Percentiles rank a stretch among this genome's conserved stretches.
Conservation (phyloP, 2,888 invertebrate genomes). For the Caenorhabditis angaria region DNA sequence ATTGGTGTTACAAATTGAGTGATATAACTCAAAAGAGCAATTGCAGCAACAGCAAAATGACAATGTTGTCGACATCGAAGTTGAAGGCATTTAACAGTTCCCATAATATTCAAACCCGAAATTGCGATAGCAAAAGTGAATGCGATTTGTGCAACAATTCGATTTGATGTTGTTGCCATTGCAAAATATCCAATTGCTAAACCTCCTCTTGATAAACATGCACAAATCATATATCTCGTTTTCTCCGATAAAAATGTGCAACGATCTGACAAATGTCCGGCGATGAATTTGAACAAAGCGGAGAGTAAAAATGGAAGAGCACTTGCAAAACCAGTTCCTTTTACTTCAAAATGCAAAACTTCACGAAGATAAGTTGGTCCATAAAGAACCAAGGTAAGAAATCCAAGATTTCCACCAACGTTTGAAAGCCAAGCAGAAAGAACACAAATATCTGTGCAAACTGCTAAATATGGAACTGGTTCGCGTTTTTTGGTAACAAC, state of each 20-base stretch:
- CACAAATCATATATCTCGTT: constrained; percentile 48
- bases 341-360: constrained; percentile 38
- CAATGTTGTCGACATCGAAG: constrained; percentile 38
- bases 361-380: constrained; percentile 56
- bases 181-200: constrained; percentile 52
- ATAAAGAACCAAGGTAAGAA: constrained; percentile 48
- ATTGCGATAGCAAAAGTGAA: constrained; percentile 50
- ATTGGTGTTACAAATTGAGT: constrained; percentile 25
- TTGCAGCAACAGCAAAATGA: constrained; percentile 25
- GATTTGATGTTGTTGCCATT: constrained; percentile 36
- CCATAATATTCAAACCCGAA: constrained; percentile 52
- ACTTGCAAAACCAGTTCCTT: constrained; percentile 46
- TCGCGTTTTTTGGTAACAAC: background rate
- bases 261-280: constrained; percentile 45
- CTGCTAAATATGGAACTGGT: constrained; percentile 34
- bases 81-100: constrained; percentile 52
- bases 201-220: constrained; percentile 43
- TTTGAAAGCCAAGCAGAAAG: constrained; percentile 16
- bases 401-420: constrained; percentile 54
- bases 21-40: constrained; percentile 15
- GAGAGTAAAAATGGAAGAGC: constrained; percentile 47
- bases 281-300: constrained; percentile 39
- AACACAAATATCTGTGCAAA: constrained; percentile 18
- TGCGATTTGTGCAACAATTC: constrained; percentile 39
- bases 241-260: constrained; percentile 41